These are phyloP conservation scores for Eristalinus aeneus DNA, from an alignment of 2,888 invertebrate species.

Conservation along the genomic window DNA sequence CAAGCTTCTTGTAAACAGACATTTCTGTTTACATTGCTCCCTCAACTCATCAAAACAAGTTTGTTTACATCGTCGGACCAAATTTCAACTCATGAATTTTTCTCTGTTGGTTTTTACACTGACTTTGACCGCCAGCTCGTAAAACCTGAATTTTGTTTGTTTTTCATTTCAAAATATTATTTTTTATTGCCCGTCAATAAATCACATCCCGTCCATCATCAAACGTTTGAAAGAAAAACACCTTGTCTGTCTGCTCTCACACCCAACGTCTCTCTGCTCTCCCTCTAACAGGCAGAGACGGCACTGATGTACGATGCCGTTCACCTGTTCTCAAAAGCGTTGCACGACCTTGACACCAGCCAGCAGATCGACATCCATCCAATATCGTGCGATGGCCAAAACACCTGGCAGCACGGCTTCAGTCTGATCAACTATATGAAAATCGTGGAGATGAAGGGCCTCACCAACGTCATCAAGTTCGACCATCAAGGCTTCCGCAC, in stretches of 20 bases:
- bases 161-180: background rate
- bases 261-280: background rate
- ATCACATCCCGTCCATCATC: background rate
- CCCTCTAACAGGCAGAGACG: constrained; percentile 89
- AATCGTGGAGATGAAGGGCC: constrained; percentile 96
- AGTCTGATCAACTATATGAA: constrained; percentile 98
- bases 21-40: no score
- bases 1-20: no score
- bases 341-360: constrained; percentile 94
- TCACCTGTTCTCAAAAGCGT: constrained; percentile 94
- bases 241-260: background rate
- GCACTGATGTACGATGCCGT: constrained; percentile 98
- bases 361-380: constrained; percentile 94
- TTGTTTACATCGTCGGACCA: no score
- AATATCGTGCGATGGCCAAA: constrained; percentile 92
- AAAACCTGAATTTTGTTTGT: background rate
- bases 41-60: no score
- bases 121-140: background rate
- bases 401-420: constrained; percentile 96
- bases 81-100: no score
- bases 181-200: background rate
- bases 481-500: constrained; percentile 96
- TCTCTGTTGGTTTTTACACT: no score
- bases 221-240: background rate
- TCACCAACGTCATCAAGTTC: constrained; percentile 95